Conservation (phyloP, 2,797 vertebrate species). For the Betta splendens region DNA sequence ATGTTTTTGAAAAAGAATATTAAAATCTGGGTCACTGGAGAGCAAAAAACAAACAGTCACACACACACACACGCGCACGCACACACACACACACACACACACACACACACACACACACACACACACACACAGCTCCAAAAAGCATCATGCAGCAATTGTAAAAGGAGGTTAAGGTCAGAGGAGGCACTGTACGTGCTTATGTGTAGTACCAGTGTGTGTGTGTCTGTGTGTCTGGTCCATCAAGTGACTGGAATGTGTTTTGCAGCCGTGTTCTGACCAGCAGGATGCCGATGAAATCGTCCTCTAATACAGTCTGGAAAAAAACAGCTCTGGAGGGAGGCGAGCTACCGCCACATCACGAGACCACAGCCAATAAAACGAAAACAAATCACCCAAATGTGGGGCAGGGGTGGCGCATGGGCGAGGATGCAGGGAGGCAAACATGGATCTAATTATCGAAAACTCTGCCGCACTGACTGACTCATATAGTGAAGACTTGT, state of each 20-base stretch:
- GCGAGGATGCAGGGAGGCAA: not conserved
- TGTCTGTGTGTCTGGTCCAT: conserved; percentile 62
- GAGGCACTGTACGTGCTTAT: conserved; percentile 10
- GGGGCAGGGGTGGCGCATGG: conserved; percentile 6
- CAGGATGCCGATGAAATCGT: conserved; percentile 56
- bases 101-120: not conserved
- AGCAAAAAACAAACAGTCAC: conserved; percentile 25
- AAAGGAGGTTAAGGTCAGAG: conserved; percentile 50
- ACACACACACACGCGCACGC: no score
- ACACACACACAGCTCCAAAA: not conserved
- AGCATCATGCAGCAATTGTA: conserved; percentile 42
- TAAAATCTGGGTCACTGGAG: conserved; percentile 41
- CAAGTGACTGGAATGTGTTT: conserved; percentile 77
- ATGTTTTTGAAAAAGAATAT: conserved; percentile 16
- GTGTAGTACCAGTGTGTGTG: conserved; percentile 20
- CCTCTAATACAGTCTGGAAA: conserved; percentile 44
- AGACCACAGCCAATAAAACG: conserved; percentile 13
- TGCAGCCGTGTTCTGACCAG: conserved; percentile 63
- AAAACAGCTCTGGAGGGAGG: conserved; percentile 40
- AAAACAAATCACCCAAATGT: conserved; percentile 21
- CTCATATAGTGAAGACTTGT: not conserved
- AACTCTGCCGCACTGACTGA: not conserved
- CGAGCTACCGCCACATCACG: conserved; percentile 29
- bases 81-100: conserved; percentile 14
- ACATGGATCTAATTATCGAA: not conserved